Conservation (phyloP, 2,888 invertebrate genomes). For the Nesidiocoris tenuis region DNA sequence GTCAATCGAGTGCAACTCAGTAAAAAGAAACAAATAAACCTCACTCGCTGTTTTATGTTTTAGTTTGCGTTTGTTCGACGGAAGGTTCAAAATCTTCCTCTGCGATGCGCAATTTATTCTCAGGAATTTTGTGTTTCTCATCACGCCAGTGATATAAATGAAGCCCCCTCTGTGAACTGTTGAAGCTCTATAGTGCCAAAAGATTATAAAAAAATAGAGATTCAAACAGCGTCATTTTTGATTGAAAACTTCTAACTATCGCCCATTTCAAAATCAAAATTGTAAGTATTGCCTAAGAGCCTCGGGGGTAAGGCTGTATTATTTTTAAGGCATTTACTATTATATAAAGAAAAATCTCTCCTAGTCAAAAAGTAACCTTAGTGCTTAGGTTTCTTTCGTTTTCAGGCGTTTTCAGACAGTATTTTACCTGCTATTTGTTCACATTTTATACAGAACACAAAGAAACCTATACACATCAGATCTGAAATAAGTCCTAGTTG, state of each 20-base stretch:
- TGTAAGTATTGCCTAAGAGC: slow-evolving; percentile 40
- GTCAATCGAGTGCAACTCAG: slow-evolving; percentile 48
- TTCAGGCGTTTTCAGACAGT: slow-evolving; percentile 20
- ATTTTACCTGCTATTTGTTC: slow-evolving; percentile 28
- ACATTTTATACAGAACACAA: not conserved
- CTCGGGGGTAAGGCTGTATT: slow-evolving; percentile 43
- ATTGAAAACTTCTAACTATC: not conserved
- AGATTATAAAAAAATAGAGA: slow-evolving; percentile 5
- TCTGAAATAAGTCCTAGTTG: not conserved
- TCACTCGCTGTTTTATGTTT: slow-evolving; percentile 8
- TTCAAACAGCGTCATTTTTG: slow-evolving; percentile 8
- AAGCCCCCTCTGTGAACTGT: slow-evolving; percentile 28
- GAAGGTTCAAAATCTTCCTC: not conserved
- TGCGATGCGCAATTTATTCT: slow-evolving; percentile 35
- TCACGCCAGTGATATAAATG: slow-evolving; percentile 31
- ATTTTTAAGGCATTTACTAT: slow-evolving; percentile 44
- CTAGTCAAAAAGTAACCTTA: slow-evolving; percentile 41
- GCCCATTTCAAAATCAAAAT: slow-evolving; percentile 20
- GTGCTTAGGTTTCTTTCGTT: slow-evolving; percentile 31
- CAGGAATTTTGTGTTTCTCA: slow-evolving; percentile 31
- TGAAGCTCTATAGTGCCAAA: slow-evolving; percentile 38
- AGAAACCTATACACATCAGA: not conserved
- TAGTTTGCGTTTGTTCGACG: slow-evolving; percentile 13
- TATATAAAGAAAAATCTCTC: slow-evolving; percentile 23
- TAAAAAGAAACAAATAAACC: slow-evolving; percentile 25